phyloP scores from a whole-genome alignment of 2,113 vertebrate species.

The Dicrurus megarhynchus region DNA sequence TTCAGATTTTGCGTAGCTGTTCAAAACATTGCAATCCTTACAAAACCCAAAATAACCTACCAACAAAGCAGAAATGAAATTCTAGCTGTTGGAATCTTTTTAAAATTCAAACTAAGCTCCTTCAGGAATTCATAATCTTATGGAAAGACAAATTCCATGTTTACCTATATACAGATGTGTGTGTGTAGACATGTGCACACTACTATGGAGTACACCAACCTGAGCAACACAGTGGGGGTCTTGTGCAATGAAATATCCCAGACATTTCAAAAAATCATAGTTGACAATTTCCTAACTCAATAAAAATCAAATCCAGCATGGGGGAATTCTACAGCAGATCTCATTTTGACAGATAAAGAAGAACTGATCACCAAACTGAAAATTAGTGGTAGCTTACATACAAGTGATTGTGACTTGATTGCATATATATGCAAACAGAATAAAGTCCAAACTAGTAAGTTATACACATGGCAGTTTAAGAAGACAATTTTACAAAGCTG shows the following conservation, averaged over 20 bases:
- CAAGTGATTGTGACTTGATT: slow-evolving; percentile 19
- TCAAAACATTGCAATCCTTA: neutral
- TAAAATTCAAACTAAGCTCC: neutral
- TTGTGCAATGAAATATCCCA: neutral
- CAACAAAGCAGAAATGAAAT: neutral
- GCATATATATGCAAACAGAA: neutral
- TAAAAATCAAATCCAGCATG: neutral
- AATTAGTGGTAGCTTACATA: neutral
- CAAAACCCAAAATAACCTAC: neutral
- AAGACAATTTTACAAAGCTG: slow-evolving; percentile 19
- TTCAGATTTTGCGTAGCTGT: neutral
- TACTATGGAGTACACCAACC: neutral
- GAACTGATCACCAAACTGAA: neutral
- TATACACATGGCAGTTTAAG: neutral
- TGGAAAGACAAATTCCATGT: neutral
- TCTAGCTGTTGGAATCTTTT: neutral
- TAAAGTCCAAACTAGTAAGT: neutral
- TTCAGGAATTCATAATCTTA: neutral
- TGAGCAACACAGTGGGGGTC: neutral
- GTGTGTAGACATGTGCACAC: neutral
- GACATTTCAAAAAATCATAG: neutral
- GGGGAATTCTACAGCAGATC: neutral
- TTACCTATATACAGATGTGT: neutral
- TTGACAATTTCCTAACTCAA: slow-evolving; percentile 7
- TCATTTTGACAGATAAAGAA: slow-evolving; percentile 8